Base-by-base conservation (phyloP, 2,113 vertebrate genomes). In the Thalassoma bifasciatum region DNA sequence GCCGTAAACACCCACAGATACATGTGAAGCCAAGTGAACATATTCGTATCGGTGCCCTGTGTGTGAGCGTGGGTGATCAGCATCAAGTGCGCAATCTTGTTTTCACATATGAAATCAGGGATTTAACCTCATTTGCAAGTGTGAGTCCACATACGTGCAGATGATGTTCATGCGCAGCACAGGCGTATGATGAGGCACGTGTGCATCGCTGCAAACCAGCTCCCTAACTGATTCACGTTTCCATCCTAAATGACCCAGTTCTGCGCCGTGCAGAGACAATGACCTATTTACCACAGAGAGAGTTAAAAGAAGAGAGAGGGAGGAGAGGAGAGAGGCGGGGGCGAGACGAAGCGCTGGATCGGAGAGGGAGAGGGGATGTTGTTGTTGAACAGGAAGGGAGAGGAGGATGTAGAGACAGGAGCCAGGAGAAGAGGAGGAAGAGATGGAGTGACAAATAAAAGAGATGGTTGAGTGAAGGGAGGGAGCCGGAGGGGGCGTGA, bases 241-340 rank as follows among this genome's bases (percentile, higher is more conserved):
- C 70, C 72, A 72, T 87, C 72, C 58, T 51, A 53, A 82, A 75
- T 89, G 89, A 91, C 89, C 88, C 87, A 89, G 47, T 89, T 92
- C 64, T 86, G 73, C 13, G 37, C 61, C 11, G 57, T 19, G 1
- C 51, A 60, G 72, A 86, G 77, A 91, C 82, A 79, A 76, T 84
- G 86, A 88, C 86, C 91, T 84, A 90, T 81, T 88, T 91, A 90
- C 68, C 59, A 37, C 66, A 71, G 57, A 19, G 75, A 63, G 77
- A 66, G 66, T 67, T 77, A 81, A 72, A 65, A 37, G 66, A 51
- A 40, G 63, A 54, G 34, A 38, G 26, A 59, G 38, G 60, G 73
- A 51, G 7, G 40, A 54, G 30, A 14, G 62, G 37, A 26, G 63
- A 24, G 37, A 17, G 30, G 52, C 50, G 17, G 17, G 22, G 57